A percentile compares a stretch with the other conserved stretches of the same genome.
Conservation (phyloP, 1,140 invertebrate species). For the Scaptomyza hsui region DNA sequence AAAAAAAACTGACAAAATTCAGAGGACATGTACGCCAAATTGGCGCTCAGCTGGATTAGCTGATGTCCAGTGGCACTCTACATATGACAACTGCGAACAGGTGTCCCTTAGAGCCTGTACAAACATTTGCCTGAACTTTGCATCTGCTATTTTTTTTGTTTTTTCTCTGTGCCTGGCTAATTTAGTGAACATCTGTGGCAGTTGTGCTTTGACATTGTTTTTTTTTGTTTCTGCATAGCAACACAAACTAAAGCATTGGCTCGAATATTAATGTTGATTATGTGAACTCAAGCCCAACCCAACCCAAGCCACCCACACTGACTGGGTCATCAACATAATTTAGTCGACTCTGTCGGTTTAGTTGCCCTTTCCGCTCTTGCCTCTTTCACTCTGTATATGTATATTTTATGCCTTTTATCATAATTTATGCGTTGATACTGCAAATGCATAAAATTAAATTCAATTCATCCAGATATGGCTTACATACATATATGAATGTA, state of each 20-base stretch:
- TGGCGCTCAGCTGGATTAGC: conserved; percentile 67
- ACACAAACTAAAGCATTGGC: conserved; percentile 27
- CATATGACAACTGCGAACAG: conserved; percentile 65
- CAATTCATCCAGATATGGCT: conserved; percentile 42
- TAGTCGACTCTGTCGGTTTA: conserved; percentile 56
- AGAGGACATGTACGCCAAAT: conserved; percentile 64
- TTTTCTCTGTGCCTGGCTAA: conserved; percentile 51
- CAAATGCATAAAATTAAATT: conserved; percentile 75
- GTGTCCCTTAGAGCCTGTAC: conserved; percentile 46
- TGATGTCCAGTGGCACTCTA: conserved; percentile 51
- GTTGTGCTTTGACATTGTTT: conserved; percentile 57
- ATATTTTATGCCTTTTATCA: conserved; percentile 75
- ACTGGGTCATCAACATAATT: conserved; percentile 57
- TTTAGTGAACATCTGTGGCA: conserved; percentile 60
- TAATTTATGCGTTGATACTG: conserved; percentile 69
- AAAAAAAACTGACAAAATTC: conserved; percentile 26
- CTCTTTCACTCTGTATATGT: conserved; percentile 10
- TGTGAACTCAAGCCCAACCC: background rate
- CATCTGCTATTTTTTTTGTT: conserved; percentile 18
- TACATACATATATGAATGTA: conserved; percentile 8
- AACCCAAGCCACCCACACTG: background rate
- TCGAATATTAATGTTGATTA: conserved; percentile 13
- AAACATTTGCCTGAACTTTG: conserved; percentile 60
- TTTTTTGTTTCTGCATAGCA: conserved; percentile 46
- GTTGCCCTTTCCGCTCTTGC: conserved; percentile 25